These are phyloP conservation scores for Xenopus borealis DNA, from an alignment of 2,113 vertebrate genomes.

Conservation along the genomic window DNA sequence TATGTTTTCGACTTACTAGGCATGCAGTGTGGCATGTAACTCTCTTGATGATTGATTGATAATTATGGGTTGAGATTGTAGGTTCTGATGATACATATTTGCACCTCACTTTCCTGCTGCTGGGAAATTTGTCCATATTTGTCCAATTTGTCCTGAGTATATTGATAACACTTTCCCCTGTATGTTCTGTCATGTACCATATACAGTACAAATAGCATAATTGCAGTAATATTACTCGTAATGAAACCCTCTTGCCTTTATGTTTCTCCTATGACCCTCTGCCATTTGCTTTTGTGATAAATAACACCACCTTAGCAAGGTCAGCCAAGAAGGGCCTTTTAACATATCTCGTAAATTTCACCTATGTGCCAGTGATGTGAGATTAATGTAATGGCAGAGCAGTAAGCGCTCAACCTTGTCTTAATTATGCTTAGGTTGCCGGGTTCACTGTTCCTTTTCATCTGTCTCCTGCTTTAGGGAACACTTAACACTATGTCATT, in stretches of 20 bases:
- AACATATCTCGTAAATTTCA: constrained; percentile 82
- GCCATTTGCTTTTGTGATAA: constrained; percentile 68
- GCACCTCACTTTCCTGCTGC: neutral
- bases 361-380: constrained; percentile 77
- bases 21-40: no score
- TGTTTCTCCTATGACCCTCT: constrained; percentile 49
- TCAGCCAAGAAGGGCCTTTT: constrained; percentile 72
- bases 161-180: constrained; percentile 3
- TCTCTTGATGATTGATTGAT: no score
- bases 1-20: no score
- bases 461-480: constrained; percentile 81
- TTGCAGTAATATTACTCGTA: constrained; percentile 27
- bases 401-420: constrained; percentile 80
- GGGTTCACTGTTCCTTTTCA: constrained; percentile 79
- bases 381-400: constrained; percentile 81
- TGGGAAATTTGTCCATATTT: neutral
- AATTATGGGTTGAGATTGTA: neutral
- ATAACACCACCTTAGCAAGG: constrained; percentile 77
- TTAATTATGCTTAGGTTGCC: constrained; percentile 85
- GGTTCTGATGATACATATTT: neutral
- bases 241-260: constrained; percentile 16
- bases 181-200: neutral
- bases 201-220: constrained; percentile 26
- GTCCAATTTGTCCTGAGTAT: no score
- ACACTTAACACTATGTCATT: constrained; percentile 85